Conservation (phyloP, 2,888 invertebrate genomes). For the Rotaria magnacalcarata region DNA sequence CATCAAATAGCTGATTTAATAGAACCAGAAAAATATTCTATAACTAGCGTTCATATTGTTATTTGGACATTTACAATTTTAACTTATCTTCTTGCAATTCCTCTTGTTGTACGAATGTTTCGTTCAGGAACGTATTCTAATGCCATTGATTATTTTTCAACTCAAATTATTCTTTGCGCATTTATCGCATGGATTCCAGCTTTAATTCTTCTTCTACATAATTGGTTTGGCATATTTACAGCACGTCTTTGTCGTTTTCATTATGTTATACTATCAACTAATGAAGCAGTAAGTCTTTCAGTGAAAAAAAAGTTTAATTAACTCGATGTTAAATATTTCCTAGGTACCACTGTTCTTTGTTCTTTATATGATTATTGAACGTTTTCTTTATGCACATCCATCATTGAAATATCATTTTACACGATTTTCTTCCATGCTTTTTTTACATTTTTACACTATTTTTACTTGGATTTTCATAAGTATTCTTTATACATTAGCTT, state of each 20-base stretch:
- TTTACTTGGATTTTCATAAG: constrained; percentile 3
- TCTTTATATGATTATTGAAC: constrained; percentile 18
- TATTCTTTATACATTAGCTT: neutral
- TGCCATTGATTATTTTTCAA: constrained; percentile 15
- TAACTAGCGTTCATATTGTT: neutral
- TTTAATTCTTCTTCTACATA: constrained; percentile 24
- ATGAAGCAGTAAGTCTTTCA: constrained; percentile 8
- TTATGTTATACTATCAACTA: constrained; percentile 25
- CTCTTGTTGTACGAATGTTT: neutral
- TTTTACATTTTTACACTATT: neutral
- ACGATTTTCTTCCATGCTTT: neutral
- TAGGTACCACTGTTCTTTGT: neutral
- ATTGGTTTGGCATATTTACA: constrained; percentile 26
- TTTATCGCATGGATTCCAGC: constrained; percentile 35
- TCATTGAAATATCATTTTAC: neutral
- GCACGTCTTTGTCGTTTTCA: constrained; percentile 3
- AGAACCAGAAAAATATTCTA: constrained; percentile 13
- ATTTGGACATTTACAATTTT: constrained; percentile 24
- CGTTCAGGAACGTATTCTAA: neutral
- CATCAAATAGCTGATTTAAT: constrained; percentile 22
- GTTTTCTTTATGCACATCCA: constrained; percentile 24
- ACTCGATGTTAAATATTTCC: neutral
- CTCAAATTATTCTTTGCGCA: constrained; percentile 1
- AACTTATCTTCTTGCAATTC: constrained; percentile 22
- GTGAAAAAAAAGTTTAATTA: neutral